Conservation (phyloP, 1,140 invertebrate species). For the Aphis craccivora region DNA sequence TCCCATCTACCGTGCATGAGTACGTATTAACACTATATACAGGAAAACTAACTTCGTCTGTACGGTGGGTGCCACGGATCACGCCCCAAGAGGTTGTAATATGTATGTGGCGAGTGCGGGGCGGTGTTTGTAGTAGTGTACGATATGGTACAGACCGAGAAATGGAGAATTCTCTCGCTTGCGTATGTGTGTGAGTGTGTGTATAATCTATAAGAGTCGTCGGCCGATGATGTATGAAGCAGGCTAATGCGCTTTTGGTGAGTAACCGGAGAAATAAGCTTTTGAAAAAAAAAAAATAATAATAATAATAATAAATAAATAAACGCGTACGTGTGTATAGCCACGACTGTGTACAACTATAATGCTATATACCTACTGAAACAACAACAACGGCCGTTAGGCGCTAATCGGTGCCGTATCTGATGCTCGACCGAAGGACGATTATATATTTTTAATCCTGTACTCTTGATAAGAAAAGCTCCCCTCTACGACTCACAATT, state of each 20-base stretch:
- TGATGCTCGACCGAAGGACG: background rate
- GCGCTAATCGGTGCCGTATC: background rate
- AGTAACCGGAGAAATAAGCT: conserved; percentile 29
- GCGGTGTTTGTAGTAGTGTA: background rate
- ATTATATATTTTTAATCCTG: background rate
- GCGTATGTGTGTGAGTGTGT: background rate
- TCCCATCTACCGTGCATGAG: background rate
- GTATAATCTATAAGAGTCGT: conserved; percentile 24
- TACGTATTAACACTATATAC: conserved; percentile 26
- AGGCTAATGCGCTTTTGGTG: conserved; percentile 44
- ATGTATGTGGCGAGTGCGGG: background rate
- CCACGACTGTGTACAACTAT: background rate
- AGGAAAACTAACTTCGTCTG: conserved; percentile 41
- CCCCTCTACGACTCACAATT: background rate
- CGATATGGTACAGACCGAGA: background rate
- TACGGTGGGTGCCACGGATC: background rate
- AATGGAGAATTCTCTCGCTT: conserved; percentile 8
- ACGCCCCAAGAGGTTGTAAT: background rate
- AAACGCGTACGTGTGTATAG: background rate
- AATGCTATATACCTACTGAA: background rate
- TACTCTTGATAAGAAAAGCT: background rate
- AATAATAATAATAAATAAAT: conserved; percentile 13
- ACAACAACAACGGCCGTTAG: background rate
- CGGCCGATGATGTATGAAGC: conserved; percentile 48
- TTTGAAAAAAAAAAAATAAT: conserved; percentile 29